Conservation (phyloP, 1,140 invertebrate genomes). For the Drosophila athabasca region DNA sequence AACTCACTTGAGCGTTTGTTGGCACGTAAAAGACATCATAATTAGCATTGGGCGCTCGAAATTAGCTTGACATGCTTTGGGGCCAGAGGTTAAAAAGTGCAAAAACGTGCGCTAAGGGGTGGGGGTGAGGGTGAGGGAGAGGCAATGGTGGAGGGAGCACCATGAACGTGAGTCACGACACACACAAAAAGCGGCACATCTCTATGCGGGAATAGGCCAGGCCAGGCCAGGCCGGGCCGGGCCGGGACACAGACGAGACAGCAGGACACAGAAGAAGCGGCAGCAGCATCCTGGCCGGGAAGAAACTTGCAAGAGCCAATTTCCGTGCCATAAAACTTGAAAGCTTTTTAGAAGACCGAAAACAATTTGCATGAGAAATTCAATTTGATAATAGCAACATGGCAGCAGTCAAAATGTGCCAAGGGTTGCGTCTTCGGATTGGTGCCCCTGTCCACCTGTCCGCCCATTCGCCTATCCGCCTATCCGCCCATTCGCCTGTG, state of each 20-base stretch:
- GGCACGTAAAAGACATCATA: constrained; percentile 82
- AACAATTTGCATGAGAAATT: constrained; percentile 80
- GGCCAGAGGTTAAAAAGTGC: constrained; percentile 52
- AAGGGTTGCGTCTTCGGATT: constrained; percentile 6
- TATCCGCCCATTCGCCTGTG: too few relatives aligned
- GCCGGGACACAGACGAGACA: constrained; percentile 2
- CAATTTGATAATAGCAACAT: constrained; percentile 76
- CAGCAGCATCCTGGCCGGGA: constrained; percentile 22
- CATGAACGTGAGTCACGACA: constrained; percentile 44
- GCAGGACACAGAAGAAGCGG: neutral
- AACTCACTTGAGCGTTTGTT: constrained; percentile 77
- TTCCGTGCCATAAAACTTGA: constrained; percentile 82
- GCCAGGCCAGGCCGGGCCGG: constrained; percentile 6
- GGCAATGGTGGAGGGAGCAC: neutral
- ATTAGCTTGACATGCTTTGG: constrained; percentile 56
- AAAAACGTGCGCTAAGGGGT: constrained; percentile 28
- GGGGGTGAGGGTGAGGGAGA: neutral
- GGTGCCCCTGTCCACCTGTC: neutral
- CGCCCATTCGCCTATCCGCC: too few relatives aligned
- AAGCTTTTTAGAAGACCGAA: constrained; percentile 72
- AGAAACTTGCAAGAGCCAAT: constrained; percentile 70
- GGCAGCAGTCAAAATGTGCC: constrained; percentile 18
- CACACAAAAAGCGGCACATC: too few relatives aligned
- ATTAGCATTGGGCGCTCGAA: constrained; percentile 69
- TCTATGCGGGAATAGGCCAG: neutral